Evolutionary conservation across 2,113 vertebrate species (phyloP).

Genomic region (Perca fluviatilis): DNA sequence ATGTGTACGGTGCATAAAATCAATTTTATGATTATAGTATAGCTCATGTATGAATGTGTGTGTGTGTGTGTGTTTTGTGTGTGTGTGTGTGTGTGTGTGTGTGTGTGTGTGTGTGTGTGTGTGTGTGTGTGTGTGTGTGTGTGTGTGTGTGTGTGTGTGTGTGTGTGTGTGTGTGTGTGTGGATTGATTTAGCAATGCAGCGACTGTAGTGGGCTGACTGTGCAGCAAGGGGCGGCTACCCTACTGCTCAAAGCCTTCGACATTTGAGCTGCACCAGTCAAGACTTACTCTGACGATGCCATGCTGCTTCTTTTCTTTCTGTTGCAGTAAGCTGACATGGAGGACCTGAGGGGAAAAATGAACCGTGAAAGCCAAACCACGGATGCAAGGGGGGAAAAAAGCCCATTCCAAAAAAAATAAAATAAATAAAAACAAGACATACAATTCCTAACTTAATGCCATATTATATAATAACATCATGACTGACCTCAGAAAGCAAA

Average conservation of each 20-base stretch:
- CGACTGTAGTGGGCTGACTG: conserved; percentile 25
- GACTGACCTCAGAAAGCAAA: conserved; percentile 49
- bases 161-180: conserved; percentile 19
- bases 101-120: conserved; percentile 14
- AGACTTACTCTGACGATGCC: conserved; percentile 13
- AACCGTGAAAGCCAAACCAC: conserved; percentile 41
- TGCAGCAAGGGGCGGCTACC: not conserved
- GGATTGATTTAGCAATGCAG: conserved; percentile 54
- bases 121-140: conserved; percentile 9
- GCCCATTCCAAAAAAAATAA: conserved; percentile 12
- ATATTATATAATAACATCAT: conserved; percentile 61
- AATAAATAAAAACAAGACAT: not conserved
- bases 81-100: conserved; percentile 19
- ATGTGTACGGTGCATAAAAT: not conserved
- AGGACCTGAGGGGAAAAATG: conserved; percentile 3
- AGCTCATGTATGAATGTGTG: not conserved
- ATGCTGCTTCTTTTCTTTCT: conserved; percentile 25
- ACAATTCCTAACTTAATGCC: conserved; percentile 7
- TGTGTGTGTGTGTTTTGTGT: conserved; percentile 5
- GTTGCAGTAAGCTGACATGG: conserved; percentile 55
- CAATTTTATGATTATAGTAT: not conserved
- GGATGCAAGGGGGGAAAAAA: conserved; percentile 20
- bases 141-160: conserved; percentile 23
- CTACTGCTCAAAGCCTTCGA: conserved; percentile 16
- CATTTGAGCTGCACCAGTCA: conserved; percentile 3